Evolutionary conservation across 2,797 vertebrate genomes (phyloP).

Genomic region (Enteromius viviparus): DNA sequence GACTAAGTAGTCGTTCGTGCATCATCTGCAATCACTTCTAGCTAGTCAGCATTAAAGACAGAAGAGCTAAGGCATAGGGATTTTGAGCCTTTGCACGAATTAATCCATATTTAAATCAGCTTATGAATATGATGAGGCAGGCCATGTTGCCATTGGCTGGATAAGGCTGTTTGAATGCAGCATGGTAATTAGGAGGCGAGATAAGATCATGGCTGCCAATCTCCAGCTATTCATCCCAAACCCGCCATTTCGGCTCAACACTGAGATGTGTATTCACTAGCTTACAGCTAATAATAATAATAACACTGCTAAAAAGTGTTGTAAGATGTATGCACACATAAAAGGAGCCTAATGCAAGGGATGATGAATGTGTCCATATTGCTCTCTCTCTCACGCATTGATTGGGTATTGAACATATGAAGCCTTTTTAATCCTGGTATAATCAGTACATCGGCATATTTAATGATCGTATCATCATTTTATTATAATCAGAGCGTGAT

Average conservation of each 20-base stretch:
- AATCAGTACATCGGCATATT: constrained; percentile 76
- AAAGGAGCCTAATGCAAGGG: constrained; percentile 16
- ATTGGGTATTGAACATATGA: constrained; percentile 51
- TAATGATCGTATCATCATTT: constrained; percentile 75
- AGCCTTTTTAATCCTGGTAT: constrained; percentile 60
- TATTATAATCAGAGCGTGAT: constrained; percentile 79
- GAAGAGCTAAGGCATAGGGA: not conserved
- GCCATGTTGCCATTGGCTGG: constrained; percentile 48
- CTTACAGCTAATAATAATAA: constrained; percentile 44
- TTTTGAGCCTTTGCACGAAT: constrained; percentile 8
- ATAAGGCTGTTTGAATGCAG: constrained; percentile 42
- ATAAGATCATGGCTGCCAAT: constrained; percentile 51
- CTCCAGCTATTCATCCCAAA: constrained; percentile 51
- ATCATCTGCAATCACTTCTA: constrained; percentile 27
- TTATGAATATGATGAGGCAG: constrained; percentile 44
- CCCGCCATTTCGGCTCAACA: constrained; percentile 18
- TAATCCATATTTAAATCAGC: constrained; percentile 43
- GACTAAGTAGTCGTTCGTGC: constrained; percentile 17
- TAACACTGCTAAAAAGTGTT: constrained; percentile 18
- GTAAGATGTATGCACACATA: constrained; percentile 7
- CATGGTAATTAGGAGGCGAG: constrained; percentile 47
- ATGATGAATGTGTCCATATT: constrained; percentile 8
- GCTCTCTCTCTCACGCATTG: constrained; percentile 43
- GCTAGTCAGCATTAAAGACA: constrained; percentile 13
- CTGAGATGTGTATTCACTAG: not conserved